Evolutionary conservation across 2,888 invertebrate species (phyloP).

Genomic region (Zaprionus bogoriensis): DNA sequence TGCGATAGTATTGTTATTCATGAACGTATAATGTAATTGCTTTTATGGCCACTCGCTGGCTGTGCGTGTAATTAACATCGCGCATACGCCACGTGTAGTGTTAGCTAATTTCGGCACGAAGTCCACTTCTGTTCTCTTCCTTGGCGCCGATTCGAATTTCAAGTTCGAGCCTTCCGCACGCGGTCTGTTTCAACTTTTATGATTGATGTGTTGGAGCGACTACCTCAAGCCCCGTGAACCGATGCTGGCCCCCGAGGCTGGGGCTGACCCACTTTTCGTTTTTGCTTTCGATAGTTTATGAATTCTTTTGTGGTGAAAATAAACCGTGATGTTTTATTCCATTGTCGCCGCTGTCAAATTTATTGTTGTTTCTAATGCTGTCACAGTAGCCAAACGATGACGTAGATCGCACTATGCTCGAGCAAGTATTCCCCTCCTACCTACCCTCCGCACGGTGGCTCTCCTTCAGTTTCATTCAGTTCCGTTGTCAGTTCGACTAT

Average conservation of each 20-base stretch:
- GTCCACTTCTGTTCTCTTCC: slow-evolving; percentile 7
- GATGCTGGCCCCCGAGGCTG: slow-evolving; percentile 16
- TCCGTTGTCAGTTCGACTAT: slow-evolving; percentile 52
- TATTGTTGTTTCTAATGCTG: slow-evolving; percentile 35
- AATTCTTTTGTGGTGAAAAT: slow-evolving; percentile 37
- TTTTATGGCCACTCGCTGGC: slow-evolving; percentile 37
- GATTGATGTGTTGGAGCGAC: slow-evolving; percentile 57
- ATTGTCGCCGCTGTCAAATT: slow-evolving; percentile 20
- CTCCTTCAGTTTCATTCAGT: background rate
- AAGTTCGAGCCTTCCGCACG: slow-evolving; percentile 9
- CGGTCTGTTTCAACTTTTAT: slow-evolving; percentile 33
- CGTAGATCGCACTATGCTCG: no score
- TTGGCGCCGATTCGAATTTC: slow-evolving; percentile 24
- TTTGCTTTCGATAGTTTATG: slow-evolving; percentile 68
- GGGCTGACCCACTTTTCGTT: slow-evolving; percentile 64
- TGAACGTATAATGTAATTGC: slow-evolving; percentile 25
- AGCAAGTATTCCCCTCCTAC: no score
- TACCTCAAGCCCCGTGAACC: slow-evolving; percentile 42
- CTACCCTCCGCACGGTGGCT: background rate
- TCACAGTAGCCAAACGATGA: slow-evolving; percentile 58
- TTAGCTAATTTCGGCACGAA: slow-evolving; percentile 18
- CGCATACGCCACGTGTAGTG: slow-evolving; percentile 50
- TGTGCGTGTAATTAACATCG: slow-evolving; percentile 33
- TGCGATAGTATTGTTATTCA: background rate
- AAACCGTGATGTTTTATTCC: slow-evolving; percentile 32